Base-by-base conservation (phyloP, 37 sponge, comb jelly and placozoan species). In the Lycopodina hypogea region DNA sequence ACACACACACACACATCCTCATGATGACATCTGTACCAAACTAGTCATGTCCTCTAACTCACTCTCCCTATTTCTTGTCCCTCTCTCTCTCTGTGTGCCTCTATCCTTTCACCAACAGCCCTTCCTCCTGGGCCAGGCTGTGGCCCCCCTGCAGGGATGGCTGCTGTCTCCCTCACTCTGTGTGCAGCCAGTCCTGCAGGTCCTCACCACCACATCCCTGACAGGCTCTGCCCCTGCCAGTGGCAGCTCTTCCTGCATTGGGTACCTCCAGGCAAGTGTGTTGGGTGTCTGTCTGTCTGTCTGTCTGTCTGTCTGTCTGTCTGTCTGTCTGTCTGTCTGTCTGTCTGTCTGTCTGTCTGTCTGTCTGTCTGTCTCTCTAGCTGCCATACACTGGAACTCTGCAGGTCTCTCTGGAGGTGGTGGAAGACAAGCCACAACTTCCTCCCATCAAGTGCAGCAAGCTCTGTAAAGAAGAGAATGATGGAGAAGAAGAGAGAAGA, bases 41-140 rank as follows among this genome's bases (percentile, higher is more conserved):
- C n/a, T n/a, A n/a, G n/a, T n/a, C n/a, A n/a, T n/a, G n/a, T n/a
- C n/a, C n/a, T n/a, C 28, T 28, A 63, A 9, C n/a, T 26, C 64
- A 62, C 24, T 35, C 28, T 17, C 45, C 41, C 45, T 36, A 15
- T n/a, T 68, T 37, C 45, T 61, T 50, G 69, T 51, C 18, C 48
- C 34, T 68, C 12, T 48, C 9, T 50, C 34, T 33, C 45, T 21
- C 3, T 78, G 69, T 53, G 22, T 53, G n/a, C n/a, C n/a, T n/a
- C n/a, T n/a, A n/a, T n/a, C n/a, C 2, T 68, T 61, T 35, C 32
- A 66, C 9, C 39, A 68, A 56, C 77, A 83, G 84, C 84, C 84
- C 24, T 69, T 56, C 56, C 60, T 83, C 22, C 42, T 83, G 37
- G 84, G 84, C 6, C 76, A 83, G 60, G 84, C 84, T 2, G 68